Percentiles rank a stretch among this genome's conserved stretches.
phyloP scores from a whole-genome alignment of 2,888 invertebrate genomes.

The Parochlus steinenii region DNA sequence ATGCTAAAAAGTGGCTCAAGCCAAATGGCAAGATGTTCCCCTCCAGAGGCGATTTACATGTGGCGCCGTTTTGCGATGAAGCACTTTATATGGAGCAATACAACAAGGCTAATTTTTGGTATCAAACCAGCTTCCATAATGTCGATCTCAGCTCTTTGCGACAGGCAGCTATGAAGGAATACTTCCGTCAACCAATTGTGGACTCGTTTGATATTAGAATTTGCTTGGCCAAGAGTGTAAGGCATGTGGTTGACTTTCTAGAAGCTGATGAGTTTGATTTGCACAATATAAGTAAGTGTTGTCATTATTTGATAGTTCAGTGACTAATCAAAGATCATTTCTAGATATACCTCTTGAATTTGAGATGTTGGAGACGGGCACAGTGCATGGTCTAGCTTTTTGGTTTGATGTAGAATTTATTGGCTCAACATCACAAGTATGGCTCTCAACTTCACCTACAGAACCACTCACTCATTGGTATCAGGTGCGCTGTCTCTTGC shows the following conservation, averaged over 20 bases:
- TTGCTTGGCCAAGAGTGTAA: slow-evolving; percentile 84
- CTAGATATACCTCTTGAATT: slow-evolving; percentile 85
- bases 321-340: slow-evolving; percentile 12
- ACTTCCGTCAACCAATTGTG: slow-evolving; percentile 94
- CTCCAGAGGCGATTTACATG: slow-evolving; percentile 86
- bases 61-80: slow-evolving; percentile 96
- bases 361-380: slow-evolving; percentile 79
- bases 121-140: slow-evolving; percentile 94
- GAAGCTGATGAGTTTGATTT: slow-evolving; percentile 85
- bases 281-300: slow-evolving; percentile 58
- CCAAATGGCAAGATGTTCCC: slow-evolving; percentile 95
- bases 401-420: slow-evolving; percentile 99
- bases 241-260: slow-evolving; percentile 87
- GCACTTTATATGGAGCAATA: slow-evolving; percentile 95
- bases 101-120: slow-evolving; percentile 98
- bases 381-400: slow-evolving; percentile 93
- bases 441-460: slow-evolving; percentile 95
- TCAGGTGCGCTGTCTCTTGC: slow-evolving; percentile 89
- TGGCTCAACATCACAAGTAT: slow-evolving; percentile 76
- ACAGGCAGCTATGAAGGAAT: slow-evolving; percentile 88
- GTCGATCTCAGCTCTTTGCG: slow-evolving; percentile 86
- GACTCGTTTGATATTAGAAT: slow-evolving; percentile 97
- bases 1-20: slow-evolving; percentile 95
- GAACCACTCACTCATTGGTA: slow-evolving; percentile 99
- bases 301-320: slow-evolving; percentile 5